These are phyloP conservation scores for Ditylenchus dipsaci DNA, from an alignment of 1,140 invertebrate species.

Conservation along the genomic window DNA sequence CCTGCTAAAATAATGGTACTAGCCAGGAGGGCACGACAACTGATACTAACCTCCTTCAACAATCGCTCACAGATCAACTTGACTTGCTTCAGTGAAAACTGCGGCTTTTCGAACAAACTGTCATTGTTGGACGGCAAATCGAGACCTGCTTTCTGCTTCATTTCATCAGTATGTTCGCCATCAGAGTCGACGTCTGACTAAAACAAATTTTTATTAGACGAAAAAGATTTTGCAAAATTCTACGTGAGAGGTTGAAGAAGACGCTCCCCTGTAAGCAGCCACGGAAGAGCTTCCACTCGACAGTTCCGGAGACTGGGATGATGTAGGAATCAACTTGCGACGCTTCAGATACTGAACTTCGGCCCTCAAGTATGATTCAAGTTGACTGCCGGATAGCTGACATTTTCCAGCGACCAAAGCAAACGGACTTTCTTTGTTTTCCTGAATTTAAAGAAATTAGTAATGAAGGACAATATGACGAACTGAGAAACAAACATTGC, in stretches of 20 bases:
- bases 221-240: not conserved
- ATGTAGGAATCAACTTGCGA: slow-evolving; percentile 43
- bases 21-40: too few relatives aligned
- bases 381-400: slow-evolving; percentile 40
- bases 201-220: slow-evolving; percentile 23
- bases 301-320: slow-evolving; percentile 18
- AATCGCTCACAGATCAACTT: slow-evolving; percentile 54
- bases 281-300: not conserved
- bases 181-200: slow-evolving; percentile 51
- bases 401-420: slow-evolving; percentile 21
- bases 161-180: slow-evolving; percentile 17
- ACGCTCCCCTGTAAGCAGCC: slow-evolving; percentile 28
- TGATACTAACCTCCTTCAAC: slow-evolving; percentile 49
- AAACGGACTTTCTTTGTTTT: slow-evolving; percentile 28
- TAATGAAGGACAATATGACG: not conserved
- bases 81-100: slow-evolving; percentile 53
- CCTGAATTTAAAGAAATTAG: slow-evolving; percentile 17
- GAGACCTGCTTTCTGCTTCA: not conserved
- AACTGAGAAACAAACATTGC: not conserved
- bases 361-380: slow-evolving; percentile 45
- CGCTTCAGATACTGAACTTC: slow-evolving; percentile 44
- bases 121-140: slow-evolving; percentile 4
- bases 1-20: too few relatives aligned
- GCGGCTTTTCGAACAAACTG: slow-evolving; percentile 45
- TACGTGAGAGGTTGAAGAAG: slow-evolving; percentile 41